Base-by-base conservation (phyloP, 2,888 invertebrate genomes). In the Colletes collaris region DNA sequence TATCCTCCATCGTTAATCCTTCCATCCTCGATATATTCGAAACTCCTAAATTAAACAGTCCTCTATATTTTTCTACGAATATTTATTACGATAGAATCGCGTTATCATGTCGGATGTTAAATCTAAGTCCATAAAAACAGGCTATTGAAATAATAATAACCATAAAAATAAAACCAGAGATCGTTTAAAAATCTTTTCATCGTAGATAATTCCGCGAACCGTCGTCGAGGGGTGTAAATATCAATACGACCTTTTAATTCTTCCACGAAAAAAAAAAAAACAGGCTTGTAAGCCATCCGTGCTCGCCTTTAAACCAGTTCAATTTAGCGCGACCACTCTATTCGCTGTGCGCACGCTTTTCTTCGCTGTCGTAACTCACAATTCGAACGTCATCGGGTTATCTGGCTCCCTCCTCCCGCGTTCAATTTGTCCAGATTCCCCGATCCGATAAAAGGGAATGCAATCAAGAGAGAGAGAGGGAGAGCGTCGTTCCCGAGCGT, bases 341-440 rank as follows among this genome's bases (percentile, higher is more conserved):
- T 52, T 11, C 55, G 40, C 50, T 13, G 52, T 1, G 60, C 46
- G 62, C 70, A 16, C 58, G 58, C 19, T 58, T 63, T 69, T 44
- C 50, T 69, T 50, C 50, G 46, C 19, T 64, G 59, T 50, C 62
- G 66, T 73, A 76, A 76, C 67, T 67, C 70, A 58, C 53, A 58
- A 63, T 76, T 62, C 60, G 60, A 75, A 44, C 64, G 64, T 69
- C 76, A 69, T 69, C 69, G 44, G 50, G 53, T 64, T 63, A 65
- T 56, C 69, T 62, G 60, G 58, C 56, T 40, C 44, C 58, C 60
- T 64, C 67, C 37, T 63, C 55, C 67, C 52, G 46, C 65, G 63
- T 78, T 62, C 78, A 67, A 74, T 75, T 70, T 72, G 68, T 79
- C 71, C 67, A 69, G 75, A 81, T 81, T 68, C 56, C 72, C 27